These are phyloP conservation scores for Neosilurus mollespiculum DNA, from an alignment of 2,797 vertebrate species.

Conservation along the genomic window DNA sequence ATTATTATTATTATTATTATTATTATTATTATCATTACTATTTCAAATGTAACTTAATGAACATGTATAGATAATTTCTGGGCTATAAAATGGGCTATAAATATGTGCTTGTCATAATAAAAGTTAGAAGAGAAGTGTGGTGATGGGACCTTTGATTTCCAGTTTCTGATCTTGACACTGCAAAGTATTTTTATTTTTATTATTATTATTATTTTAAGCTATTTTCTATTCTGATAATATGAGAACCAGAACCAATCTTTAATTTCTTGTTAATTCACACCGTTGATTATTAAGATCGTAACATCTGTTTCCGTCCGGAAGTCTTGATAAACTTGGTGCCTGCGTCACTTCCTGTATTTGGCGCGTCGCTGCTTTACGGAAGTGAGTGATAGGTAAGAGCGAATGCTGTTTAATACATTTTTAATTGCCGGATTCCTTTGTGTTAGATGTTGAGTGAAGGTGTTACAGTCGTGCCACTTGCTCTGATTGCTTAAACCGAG, in stretches of 20 bases:
- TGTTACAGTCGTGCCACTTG: not conserved
- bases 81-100: no score
- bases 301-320: not conserved
- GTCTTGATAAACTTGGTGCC: conserved; percentile 7
- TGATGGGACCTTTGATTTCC: not conserved
- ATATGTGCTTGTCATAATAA: not conserved
- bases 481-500: no score
- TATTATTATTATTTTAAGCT: no score
- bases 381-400: conserved; percentile 36
- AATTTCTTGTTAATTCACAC: not conserved
- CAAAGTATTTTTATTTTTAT: not conserved
- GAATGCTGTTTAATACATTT: not conserved
- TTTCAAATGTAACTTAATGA: no score
- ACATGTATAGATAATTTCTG: no score
- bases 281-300: not conserved
- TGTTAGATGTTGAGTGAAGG: not conserved
- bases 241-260: not conserved
- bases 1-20: no score
- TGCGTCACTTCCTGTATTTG: conserved; percentile 16
- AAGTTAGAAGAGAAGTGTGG: not conserved
- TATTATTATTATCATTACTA: no score
- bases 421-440: not conserved
- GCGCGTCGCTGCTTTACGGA: conserved; percentile 31
- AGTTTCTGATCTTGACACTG: not conserved
- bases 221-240: not conserved